Base-by-base conservation (phyloP, 1,140 invertebrate species). In the Ips typographus region DNA sequence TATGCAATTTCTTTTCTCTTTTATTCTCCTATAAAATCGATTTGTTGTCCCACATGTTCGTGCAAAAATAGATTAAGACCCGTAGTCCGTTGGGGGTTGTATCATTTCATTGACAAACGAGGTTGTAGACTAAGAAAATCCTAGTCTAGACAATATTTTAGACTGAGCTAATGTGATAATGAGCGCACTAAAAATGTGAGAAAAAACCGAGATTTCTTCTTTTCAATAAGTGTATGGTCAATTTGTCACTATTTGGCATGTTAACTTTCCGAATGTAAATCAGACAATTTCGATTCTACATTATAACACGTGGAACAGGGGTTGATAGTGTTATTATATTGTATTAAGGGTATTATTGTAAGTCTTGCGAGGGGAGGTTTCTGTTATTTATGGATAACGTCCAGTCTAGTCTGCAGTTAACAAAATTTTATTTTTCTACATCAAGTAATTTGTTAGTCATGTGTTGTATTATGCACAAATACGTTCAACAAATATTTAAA, bases 251-350 rank as follows among this genome's bases (percentile, higher is more conserved):
- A 22, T 22, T 22, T 22, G 22, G 22, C 22, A 22, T 22, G 22
- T 22, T 22, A 22, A 22, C 22, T 22, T 22, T 22, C 22, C 22
- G 22, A 22, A 22, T 22, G 22, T 22, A 22, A 22, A 22, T 22
- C 22, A 22, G 22, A 22, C 22, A 22, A 22, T 22, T 22, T 22
- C 22, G 22, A 22, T 22, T 22, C 22, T 22, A 22, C 22, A 22
- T 22, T 22, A 22, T 22, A 22, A 22, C 22, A 22, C 22, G 22
- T 22, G 22, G 22, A 22, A 22, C 22, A 22, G 22, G 64, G 53
- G 64, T 66, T 66, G 64, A 66, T 58, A 58, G 64, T 66, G 51
- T 59, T 57, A 66, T 66, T 66, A 43, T 66, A 66, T 66, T 66
- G 22, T 49, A 66, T 66, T 58, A 66, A 66, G 55, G 43, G 64